Evolutionary conservation across 2,797 vertebrate species (phyloP).

Genomic region (Notolabrus celidotus): DNA sequence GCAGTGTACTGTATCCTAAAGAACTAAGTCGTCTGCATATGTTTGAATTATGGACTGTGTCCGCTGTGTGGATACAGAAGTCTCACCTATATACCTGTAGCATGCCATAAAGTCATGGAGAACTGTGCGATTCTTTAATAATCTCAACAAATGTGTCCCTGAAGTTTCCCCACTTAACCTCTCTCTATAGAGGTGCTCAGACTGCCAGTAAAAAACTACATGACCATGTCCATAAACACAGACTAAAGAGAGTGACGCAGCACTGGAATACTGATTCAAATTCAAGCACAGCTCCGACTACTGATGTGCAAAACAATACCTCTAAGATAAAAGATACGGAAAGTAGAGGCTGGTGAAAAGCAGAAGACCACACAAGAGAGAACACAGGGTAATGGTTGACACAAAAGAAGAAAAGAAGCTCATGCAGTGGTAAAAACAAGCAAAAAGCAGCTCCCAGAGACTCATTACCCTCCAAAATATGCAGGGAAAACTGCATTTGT

Average conservation of each 20-base stretch:
- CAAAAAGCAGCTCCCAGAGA: background rate
- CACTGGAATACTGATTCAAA: background rate
- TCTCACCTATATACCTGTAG: no score
- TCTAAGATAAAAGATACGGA: background rate
- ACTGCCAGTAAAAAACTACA: background rate
- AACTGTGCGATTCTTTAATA: no score
- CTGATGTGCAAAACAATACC: background rate
- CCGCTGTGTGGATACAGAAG: background rate
- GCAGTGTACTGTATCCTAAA: no score
- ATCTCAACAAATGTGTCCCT: no score
- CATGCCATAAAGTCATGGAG: no score
- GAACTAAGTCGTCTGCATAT: slow-evolving; percentile 2
- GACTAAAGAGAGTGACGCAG: background rate
- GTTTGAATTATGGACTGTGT: background rate
- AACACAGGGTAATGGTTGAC: background rate
- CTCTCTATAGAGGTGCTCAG: background rate
- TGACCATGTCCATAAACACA: background rate
- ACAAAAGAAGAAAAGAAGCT: background rate
- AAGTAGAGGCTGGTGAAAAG: background rate
- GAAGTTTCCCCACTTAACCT: no score
- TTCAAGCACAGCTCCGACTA: background rate
- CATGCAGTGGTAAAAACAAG: background rate
- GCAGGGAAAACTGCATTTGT: background rate
- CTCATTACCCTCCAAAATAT: background rate
- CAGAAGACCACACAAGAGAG: background rate